Evolutionary conservation across 2,113 vertebrate genomes (phyloP), one percentile per base, ranked within the genome.

Genomic region (Oceanites oceanicus): DNA sequence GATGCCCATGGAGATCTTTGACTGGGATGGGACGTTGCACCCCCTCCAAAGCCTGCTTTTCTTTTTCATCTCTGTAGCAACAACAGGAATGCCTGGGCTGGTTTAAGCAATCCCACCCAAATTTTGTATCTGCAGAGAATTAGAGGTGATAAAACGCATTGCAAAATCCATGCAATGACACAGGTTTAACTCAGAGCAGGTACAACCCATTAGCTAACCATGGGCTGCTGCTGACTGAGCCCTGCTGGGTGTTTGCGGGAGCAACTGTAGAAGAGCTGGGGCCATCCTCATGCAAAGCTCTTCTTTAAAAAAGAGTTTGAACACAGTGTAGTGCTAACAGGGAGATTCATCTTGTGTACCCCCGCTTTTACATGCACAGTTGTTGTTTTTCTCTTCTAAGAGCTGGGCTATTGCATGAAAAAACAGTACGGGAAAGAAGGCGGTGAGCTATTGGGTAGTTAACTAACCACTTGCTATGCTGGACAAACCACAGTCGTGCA

Each of bases 141-240:
- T 29, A 15, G 59, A 74, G 21, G 59, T 25, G 53, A 59, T 44
- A 53, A 66, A 93, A 67, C 3, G 30, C 19, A 2, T 9, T n/a
- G 36, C 56, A n/a, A 63, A 89, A 30, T 4, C 42, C 56, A 36
- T 11, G 27, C 26, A 30, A 13, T 36, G 56, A 44, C 49, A 42
- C 7, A 18, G 59, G 58, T 44, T 50, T 17, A 32, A 8, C 45
- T 58, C 1, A 0, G 53, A 22, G 42, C n/a, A 67, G 58, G n/a
- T 27, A 20, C 68, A 63, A 47, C 8, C 66, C n/a, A 4, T 42
- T 3, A 72, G 32, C 36, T 40, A 47, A 12, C 34, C n/a, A 12
- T 0, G 15, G 49, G 42, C 36, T 76, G 61, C 27, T 47, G 82
- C 2, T 0, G 0, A 7, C 58, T 3, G 4, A 7, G 27, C 0